Evolutionary conservation across 2,888 invertebrate species (phyloP), one percentile per base, ranked within the genome.

Genomic region (Cephalotes varians): DNA sequence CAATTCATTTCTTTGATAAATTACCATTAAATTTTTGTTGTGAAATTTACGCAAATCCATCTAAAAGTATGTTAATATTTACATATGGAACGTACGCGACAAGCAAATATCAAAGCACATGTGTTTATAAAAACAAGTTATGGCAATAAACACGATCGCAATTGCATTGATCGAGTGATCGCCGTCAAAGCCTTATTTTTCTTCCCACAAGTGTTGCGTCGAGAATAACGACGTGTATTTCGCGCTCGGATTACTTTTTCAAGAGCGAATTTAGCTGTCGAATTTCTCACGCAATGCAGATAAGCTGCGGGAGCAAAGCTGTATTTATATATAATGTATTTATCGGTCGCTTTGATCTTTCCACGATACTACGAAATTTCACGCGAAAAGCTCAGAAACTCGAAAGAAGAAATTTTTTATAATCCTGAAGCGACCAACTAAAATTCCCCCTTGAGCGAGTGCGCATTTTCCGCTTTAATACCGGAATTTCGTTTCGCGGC

Each of bases 201-300:
- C 73, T 81, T 82, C 71, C n/a, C n/a, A n/a, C n/a, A n/a, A 81
- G 82, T 73, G 73, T 77, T 83, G 12, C 25, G 74, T 79, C 58
- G 76, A 58, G 1, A 44, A 25, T 56, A 49, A 62, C 49, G 71
- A 67, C 49, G 51, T 60, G 47, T 69, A 65, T 9, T 67, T 49
- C 51, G 15, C 40, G 10, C 40, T 40, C 18, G 12, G 31, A 44
- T 34, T 69, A 64, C 15, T 44, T 31, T 31, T 18, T 4, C 18
- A 6, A 56, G 12, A 6, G 25, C 18, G 12, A 69, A 76, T 28
- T n/a, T 47, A n/a, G 21, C 25, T 40, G 40, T n/a, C 1, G 67
- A 64, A 64, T 34, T 64, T 64, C 44, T 18, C 31, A 21, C 34
- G 56, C 56, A 9, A 34, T 25, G 44, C 15, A 28, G 28, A 65